Evolutionary conservation across 2,113 vertebrate species (phyloP).

Genomic region (Geococcyx californianus): DNA sequence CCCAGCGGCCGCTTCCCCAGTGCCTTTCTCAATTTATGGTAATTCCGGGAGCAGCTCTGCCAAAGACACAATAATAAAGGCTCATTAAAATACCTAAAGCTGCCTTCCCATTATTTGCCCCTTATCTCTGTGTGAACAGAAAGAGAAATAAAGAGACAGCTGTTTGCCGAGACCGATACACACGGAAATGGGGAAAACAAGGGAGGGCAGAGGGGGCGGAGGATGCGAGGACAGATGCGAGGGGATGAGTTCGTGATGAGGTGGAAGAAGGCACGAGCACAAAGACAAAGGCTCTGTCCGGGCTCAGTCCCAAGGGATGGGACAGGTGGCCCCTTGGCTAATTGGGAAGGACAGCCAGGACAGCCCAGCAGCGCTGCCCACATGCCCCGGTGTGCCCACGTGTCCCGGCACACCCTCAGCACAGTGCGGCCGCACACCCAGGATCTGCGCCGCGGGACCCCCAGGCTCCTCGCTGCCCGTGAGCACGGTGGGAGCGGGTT

Average conservation of each 20-base stretch:
- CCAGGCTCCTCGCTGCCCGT: not conserved
- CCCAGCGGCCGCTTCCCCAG: too few relatives aligned
- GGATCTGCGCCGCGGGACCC: not conserved
- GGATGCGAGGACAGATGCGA: not conserved
- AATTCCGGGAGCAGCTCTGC: slow-evolving; percentile 17
- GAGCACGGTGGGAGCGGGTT: not conserved
- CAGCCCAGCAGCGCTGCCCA: rapidly evolving
- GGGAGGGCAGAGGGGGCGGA: not conserved
- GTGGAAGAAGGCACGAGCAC: not conserved
- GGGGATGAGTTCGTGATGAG: not conserved
- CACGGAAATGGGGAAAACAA: not conserved
- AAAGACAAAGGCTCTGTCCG: not conserved
- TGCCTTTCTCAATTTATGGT: not conserved
- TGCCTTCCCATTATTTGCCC: slow-evolving; percentile 37
- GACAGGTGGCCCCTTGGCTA: not conserved
- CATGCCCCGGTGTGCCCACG: rapidly evolving
- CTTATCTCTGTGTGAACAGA: slow-evolving; percentile 64
- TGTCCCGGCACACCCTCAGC: rapidly evolving
- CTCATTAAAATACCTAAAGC: slow-evolving; percentile 58
- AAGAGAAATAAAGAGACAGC: slow-evolving; percentile 13
- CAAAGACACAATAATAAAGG: slow-evolving; percentile 33
- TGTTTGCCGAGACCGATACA: not conserved
- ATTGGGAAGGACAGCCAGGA: not conserved
- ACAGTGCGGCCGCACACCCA: rapidly evolving
- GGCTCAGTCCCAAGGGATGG: not conserved